These are phyloP conservation scores for Rhabdomys dilectus DNA, from an alignment of 2,113 vertebrate genomes.

Conservation along the genomic window DNA sequence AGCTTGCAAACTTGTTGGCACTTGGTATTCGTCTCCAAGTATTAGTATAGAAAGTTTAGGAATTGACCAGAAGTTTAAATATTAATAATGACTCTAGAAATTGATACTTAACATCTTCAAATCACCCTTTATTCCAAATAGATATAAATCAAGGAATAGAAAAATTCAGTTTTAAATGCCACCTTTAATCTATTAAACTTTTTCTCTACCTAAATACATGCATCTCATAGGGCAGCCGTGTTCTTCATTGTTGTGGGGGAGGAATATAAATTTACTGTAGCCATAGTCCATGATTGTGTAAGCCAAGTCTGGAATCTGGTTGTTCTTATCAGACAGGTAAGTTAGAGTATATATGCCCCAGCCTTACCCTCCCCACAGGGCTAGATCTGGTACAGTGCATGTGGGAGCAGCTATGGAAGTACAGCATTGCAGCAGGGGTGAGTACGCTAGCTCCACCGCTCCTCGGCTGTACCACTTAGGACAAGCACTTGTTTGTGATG, in stretches of 20 bases:
- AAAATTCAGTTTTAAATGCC: constrained; percentile 31
- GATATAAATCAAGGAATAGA: not conserved
- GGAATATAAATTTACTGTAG: not conserved
- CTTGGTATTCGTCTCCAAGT: not conserved
- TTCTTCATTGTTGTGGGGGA: not conserved
- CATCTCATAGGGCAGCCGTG: not conserved
- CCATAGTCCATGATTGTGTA: not conserved
- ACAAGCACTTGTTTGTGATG: constrained; percentile 21
- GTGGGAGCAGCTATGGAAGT: not conserved
- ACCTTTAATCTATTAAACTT: constrained; percentile 33
- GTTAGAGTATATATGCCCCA: not conserved
- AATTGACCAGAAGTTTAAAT: not conserved
- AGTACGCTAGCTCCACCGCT: not conserved
- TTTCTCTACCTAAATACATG: not conserved
- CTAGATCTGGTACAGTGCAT: not conserved
- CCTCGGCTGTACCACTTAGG: not conserved
- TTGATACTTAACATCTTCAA: constrained; percentile 26
- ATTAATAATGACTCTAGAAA: not conserved
- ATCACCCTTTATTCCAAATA: constrained; percentile 20
- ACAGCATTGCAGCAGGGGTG: not conserved
- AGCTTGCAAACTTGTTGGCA: not conserved
- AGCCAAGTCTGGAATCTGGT: not conserved
- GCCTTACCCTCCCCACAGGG: not conserved
- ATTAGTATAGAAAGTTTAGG: constrained; percentile 26
- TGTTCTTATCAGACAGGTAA: constrained; percentile 16